Conservation (phyloP, 2,113 vertebrate genomes). For the Geococcyx californianus region DNA sequence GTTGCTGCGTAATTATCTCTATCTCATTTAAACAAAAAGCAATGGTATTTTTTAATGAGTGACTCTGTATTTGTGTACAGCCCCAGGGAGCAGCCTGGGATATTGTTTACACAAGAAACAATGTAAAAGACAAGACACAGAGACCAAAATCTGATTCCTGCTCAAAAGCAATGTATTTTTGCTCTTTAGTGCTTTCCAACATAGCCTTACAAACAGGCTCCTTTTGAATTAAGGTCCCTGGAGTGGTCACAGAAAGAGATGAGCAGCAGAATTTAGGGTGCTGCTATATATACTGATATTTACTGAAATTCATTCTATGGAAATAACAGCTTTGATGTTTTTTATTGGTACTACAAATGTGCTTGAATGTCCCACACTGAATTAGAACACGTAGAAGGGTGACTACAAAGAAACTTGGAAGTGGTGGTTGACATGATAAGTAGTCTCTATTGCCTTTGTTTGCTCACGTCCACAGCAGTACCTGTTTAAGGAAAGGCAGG, state of each 20-base stretch:
- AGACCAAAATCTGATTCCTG: neutral
- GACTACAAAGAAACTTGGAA: neutral
- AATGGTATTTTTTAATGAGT: neutral
- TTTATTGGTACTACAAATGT: neutral
- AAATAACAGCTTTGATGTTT: neutral
- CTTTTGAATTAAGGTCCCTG: neutral
- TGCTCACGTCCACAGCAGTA: neutral
- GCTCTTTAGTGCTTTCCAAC: neutral
- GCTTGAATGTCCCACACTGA: neutral
- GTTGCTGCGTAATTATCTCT: neutral
- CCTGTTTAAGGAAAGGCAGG: constrained; percentile 76
- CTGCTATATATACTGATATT: neutral
- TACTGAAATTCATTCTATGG: neutral
- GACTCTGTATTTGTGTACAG: neutral
- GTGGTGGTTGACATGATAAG: neutral
- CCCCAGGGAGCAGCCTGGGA: neutral
- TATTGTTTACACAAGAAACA: neutral
- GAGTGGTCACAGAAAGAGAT: neutral
- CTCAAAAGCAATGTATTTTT: neutral
- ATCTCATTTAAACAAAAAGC: neutral
- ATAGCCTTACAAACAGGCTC: neutral
- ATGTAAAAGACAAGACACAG: neutral
- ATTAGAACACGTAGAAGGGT: neutral
- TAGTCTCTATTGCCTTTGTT: neutral
- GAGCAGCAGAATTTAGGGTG: neutral